Base-by-base conservation (phyloP, 2,113 vertebrate species). In the Tonatia bakeri region DNA sequence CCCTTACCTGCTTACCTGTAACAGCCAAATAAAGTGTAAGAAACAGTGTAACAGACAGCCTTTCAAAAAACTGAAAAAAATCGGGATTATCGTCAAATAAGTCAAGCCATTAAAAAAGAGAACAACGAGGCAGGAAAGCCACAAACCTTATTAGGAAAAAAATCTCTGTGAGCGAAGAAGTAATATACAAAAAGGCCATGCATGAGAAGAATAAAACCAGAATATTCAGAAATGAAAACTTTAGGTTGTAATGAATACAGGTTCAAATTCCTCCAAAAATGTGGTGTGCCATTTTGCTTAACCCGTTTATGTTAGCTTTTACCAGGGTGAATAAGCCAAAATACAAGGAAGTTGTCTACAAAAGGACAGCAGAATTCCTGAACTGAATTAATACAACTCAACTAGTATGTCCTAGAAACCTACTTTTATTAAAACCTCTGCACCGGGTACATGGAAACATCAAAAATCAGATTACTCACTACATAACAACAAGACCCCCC, bases 331-430 rank as follows among this genome's bases (percentile, higher is more conserved):
- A 36, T 67, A 75, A 59, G 28, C 54, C 75, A 72, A 73, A 92
- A 94, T 31, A 10, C 4, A 28, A 83, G 67, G 22, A 83, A 79
- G 45, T 5, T 73, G 14, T 67, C 84, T 72, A 45, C 16, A 54
- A 86, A 82, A 38, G 50, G 47, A 65, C 38, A 87, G 10, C 19
- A 76, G n/a, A 64, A 76, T 61, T 88, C 43, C 92, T 73, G 31
- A 85, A 67, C n/a, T n/a, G 79, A 87, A 80, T 69, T 24, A 91
- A 82, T 93, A 93, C 72, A 91, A 85, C 24, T 47, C 59, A 85
- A 50, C 43, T 81, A 76, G n/a, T 81, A 75, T 1, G 80, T 38
- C 40, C 56, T 45, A 36, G 69, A 38, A n/a, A 73, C 15, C 59
- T 70, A 54, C n/a, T 85, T 54, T 94, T 43, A 79, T 59, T 91